phyloP scores from a whole-genome alignment of 2,797 vertebrate species.

The Typhlichthys subterraneus region DNA sequence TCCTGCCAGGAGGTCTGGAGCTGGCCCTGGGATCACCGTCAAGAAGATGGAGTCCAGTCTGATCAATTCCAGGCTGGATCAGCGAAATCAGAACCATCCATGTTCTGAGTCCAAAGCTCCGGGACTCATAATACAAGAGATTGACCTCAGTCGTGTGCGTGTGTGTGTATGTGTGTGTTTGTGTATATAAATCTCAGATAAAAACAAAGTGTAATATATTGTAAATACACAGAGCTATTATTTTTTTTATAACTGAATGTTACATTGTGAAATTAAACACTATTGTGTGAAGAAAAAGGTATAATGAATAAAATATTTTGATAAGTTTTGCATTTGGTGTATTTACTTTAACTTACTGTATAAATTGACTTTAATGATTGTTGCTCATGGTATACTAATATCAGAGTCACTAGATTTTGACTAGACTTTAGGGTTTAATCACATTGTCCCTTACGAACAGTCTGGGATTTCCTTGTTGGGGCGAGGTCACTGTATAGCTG shows the following conservation, averaged over 20 bases:
- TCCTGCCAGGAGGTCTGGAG: constrained; percentile 36
- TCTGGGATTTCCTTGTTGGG: constrained; percentile 72
- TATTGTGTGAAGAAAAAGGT: constrained; percentile 58
- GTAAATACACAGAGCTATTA: constrained; percentile 77
- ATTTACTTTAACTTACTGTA: constrained; percentile 13
- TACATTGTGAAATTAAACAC: constrained; percentile 71
- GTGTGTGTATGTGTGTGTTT: constrained; percentile 39
- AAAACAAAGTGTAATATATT: constrained; percentile 70
- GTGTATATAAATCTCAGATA: constrained; percentile 38
- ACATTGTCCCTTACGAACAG: constrained; percentile 40
- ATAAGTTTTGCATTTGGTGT: constrained; percentile 13
- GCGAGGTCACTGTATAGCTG: constrained; percentile 65
- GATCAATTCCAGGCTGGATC: constrained; percentile 34
- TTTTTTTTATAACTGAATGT: constrained; percentile 74
- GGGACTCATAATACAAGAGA: constrained; percentile 28
- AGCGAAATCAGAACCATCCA: constrained; percentile 15
- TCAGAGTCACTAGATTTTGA: constrained; percentile 35
- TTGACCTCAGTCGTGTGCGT: constrained; percentile 22
- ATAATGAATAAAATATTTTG: constrained; percentile 59
- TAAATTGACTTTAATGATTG: neutral
- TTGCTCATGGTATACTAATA: too few relatives aligned
- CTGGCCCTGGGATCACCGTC: constrained; percentile 29
- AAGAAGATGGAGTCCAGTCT: constrained; percentile 48
- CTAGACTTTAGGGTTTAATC: constrained; percentile 19
- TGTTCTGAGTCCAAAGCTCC: constrained; percentile 34